Base-by-base conservation (phyloP, 2,797 vertebrate genomes). In the Cichlasoma orientale region DNA sequence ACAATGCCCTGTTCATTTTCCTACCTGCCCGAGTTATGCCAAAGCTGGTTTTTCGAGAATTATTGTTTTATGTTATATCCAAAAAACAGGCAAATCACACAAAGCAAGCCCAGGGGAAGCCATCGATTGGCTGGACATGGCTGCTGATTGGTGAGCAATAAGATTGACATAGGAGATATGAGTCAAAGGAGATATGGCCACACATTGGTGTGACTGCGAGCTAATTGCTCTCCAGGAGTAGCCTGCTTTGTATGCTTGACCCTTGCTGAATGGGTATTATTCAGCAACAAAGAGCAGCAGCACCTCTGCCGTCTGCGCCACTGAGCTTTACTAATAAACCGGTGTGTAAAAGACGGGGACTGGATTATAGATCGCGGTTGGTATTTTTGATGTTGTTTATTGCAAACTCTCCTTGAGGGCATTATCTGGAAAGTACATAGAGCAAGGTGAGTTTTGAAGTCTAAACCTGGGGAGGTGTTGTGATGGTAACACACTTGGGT, bases 221-320 rank as follows among this genome's bases (percentile, higher is more conserved):
- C 87, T 93, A 94, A 95, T 94, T 93, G 91, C 88, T 89, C 90
- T 84, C 84, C 41, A 82, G 89, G 79, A 92, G 89, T 77, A 66
- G 79, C 79, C 70, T 18, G 77, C 86, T 90, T 91, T 88, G 86
- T 87, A 58, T 68, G 29, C 61, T 78, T 89, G 88, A 92, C 90
- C 90, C 84, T 86, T 73, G 82, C 86, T 90, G 89, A 93, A 91
- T 89, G 76, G 87, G 87, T 89, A 72, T 83, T 89, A 90, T 89
- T 86, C 84, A 86, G 76, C 91, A 88, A 92, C 93, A 93, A 91
- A 93, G 89, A 82, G 38, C 74, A 86, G 85, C 86, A 86, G 78
- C 69, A 79, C 87, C 79, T 86, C 80, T 85, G 89, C 87, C 89
- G 87, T 92, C 80, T 59, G 81, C 3, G 6, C 75, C 36, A 77